Conservation (phyloP, 2,888 invertebrate species). For the Xestoiulus laeticollis region DNA sequence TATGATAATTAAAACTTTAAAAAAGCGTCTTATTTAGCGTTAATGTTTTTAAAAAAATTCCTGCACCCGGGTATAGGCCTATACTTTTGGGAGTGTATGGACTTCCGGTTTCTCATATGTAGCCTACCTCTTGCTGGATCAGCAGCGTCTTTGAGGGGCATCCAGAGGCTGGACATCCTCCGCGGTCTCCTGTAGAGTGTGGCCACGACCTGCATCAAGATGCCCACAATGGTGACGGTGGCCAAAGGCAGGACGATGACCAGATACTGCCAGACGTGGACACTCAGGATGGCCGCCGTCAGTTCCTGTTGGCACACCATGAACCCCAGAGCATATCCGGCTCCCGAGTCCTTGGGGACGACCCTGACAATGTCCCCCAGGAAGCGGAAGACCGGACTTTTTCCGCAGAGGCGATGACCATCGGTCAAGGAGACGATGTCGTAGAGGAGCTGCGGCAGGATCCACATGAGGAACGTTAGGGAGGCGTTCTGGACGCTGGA, state of each 20-base stretch:
- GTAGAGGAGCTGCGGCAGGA: constrained; percentile 55
- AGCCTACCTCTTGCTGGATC: too few relatives aligned
- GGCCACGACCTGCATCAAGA: neutral
- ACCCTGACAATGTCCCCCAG: constrained; percentile 52
- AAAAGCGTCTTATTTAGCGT: too few relatives aligned
- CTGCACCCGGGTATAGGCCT: too few relatives aligned
- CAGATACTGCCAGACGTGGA: constrained; percentile 55
- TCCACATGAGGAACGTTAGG: constrained; percentile 54
- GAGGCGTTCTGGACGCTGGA: neutral
- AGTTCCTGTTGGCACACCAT: constrained; percentile 53
- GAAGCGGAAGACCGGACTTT: constrained; percentile 55
- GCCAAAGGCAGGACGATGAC: constrained; percentile 51
- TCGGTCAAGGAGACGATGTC: constrained; percentile 54
- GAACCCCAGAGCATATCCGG: constrained; percentile 31
- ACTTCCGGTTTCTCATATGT: too few relatives aligned
- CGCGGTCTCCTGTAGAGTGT: constrained; percentile 60
- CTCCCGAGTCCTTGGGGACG: neutral
- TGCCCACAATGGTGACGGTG: neutral
- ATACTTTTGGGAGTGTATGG: too few relatives aligned
- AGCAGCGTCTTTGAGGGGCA: too few relatives aligned
- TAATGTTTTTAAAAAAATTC: too few relatives aligned
- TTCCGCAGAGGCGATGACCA: constrained; percentile 18
- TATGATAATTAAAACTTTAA: too few relatives aligned
- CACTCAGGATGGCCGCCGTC: constrained; percentile 8
- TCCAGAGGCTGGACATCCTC: too few relatives aligned